Evolutionary conservation across 2,113 vertebrate genomes (phyloP), one percentile per base, ranked within the genome.

Genomic region (Arenaria interpres): DNA sequence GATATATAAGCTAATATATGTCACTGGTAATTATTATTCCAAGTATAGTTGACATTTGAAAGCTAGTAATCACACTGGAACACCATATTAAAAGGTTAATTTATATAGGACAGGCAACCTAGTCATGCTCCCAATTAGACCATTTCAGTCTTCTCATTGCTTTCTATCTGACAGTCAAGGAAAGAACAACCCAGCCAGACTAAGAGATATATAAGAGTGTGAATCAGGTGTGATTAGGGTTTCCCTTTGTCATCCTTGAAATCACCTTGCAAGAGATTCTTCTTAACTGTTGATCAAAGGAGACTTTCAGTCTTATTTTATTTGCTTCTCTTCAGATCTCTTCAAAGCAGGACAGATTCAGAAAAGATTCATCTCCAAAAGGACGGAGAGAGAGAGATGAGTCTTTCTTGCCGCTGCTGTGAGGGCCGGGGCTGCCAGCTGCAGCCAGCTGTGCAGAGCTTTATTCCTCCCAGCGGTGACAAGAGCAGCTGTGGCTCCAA

Each of bases 401-500:
- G 50, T 41, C 35, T 91, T 35, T 62, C 73, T 66, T 73, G 63
- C 72, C 69, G 50, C 39, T 69, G 63, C 75, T 57, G 53, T 46
- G 71, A 79, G 88, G 66, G 74, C 88, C 12, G 2, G 82, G 43
- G 11, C 71, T 64, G 57, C 62, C 77, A 90, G 79, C 90, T 86
- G 71, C 83, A 93, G 90, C 67, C 59, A 56, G 5, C 67, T 90
- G 72, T 37, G 33, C 8, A 32, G 39, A 88, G 83, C 59, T 92
- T 90, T 90, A 11, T 92, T 92, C 83, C 72, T 95, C 72, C 28
- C 72, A 30, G 75, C 0, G 3, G 53, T 59, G 59, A 69, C 94
- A 92, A 25, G 37, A 85, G 59, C 88, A 96, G 72, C 92, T 93
- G 88, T 14, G 59, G 56, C 76, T 96, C 67, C 50, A 77, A 93